Conservation (phyloP, 2,113 vertebrate species). For the Alexandromys fortis region DNA sequence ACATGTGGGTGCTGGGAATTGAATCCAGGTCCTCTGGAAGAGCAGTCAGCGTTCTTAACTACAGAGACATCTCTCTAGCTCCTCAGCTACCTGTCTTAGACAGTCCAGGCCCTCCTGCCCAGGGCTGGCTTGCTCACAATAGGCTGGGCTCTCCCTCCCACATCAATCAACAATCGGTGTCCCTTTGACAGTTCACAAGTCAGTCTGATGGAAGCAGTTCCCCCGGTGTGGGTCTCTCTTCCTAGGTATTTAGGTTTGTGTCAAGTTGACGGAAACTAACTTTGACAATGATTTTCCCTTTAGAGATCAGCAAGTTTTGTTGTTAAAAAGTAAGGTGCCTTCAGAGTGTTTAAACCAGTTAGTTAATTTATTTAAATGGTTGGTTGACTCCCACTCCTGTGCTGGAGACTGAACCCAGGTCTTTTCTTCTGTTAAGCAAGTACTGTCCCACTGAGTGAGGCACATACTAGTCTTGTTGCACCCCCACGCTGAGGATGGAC, state of each 20-base stretch:
- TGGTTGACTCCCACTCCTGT: background rate
- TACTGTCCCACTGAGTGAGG: background rate
- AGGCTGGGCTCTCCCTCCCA: background rate
- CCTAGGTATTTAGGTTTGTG: background rate
- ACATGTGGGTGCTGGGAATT: background rate
- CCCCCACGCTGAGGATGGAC: background rate
- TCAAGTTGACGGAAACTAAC: background rate
- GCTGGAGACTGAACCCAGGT: background rate
- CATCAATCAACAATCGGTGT: background rate
- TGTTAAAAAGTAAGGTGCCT: background rate
- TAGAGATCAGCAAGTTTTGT: background rate
- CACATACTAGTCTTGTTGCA: background rate
- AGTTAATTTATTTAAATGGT: background rate
- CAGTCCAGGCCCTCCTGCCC: background rate
- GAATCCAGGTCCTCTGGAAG: background rate
- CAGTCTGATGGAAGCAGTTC: background rate
- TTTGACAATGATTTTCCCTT: background rate
- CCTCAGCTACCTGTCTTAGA: background rate
- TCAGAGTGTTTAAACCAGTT: background rate
- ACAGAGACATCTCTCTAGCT: background rate
- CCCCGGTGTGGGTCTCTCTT: background rate
- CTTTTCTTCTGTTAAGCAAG: background rate
- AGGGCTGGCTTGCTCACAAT: background rate
- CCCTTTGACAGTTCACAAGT: background rate
- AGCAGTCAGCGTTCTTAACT: background rate